A percentile compares a stretch with the other conserved stretches of the same genome.
Conservation (phyloP, 2,888 invertebrate species). For the Spicauda simplicius region DNA sequence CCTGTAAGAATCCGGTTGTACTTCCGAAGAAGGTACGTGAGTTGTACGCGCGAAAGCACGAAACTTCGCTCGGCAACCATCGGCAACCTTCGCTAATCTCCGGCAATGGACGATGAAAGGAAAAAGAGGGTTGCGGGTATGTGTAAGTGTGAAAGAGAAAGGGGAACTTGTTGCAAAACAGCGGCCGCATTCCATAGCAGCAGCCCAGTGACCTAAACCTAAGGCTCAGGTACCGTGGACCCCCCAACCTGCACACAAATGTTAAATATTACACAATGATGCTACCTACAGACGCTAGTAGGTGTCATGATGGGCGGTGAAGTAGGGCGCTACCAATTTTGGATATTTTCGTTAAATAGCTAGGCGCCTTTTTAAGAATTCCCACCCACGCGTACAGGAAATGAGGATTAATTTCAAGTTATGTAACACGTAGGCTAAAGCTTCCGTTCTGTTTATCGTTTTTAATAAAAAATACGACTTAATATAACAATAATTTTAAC, state of each 20-base stretch:
- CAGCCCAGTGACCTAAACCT: slow-evolving; percentile 83
- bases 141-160: slow-evolving; percentile 56
- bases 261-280: slow-evolving; percentile 10
- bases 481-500: too few relatives aligned
- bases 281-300: background rate
- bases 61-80: slow-evolving; percentile 46
- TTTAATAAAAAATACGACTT: too few relatives aligned
- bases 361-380: background rate
- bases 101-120: slow-evolving; percentile 41
- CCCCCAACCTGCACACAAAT: slow-evolving; percentile 38
- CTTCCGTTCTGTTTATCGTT: background rate
- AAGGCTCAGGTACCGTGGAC: slow-evolving; percentile 47
- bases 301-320: background rate
- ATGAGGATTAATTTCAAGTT: background rate
- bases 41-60: slow-evolving; percentile 42
- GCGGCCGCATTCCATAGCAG: slow-evolving; percentile 70
- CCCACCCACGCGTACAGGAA: background rate
- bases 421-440: background rate
- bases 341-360: background rate
- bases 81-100: slow-evolving; percentile 48
- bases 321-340: slow-evolving; percentile 1
- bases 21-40: slow-evolving; percentile 62
- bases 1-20: slow-evolving; percentile 61
- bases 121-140: slow-evolving; percentile 47
- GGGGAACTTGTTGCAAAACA: slow-evolving; percentile 80